Evolutionary conservation across 2,888 invertebrate species (phyloP), one percentile per base, ranked within the genome.

Genomic region (Marasmarcha lunaedactyla): DNA sequence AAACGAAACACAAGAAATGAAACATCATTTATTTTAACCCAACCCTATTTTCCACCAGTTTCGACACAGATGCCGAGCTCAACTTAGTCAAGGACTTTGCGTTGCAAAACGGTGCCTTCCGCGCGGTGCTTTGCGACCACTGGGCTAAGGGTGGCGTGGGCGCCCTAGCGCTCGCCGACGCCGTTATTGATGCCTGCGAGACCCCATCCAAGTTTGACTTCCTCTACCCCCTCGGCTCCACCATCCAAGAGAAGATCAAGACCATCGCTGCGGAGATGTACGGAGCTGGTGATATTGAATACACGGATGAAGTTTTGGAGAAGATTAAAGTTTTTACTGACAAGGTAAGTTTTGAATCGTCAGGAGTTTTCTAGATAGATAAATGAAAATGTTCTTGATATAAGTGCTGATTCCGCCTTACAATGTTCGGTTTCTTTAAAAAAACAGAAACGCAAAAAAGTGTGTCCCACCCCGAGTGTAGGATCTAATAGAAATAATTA

Each of bases 251-350:
- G 1, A 99, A 99, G 81, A 94, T 99, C 46, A 86, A 87, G 50
- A 89, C 72, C 6, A 96, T 99, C 56, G 97, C 98, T 0, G 88
- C 83, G 40, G 92, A 95, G 65, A 97, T 99, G 89, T 99, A 99
- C 60, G 98, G 98, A 1, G 98, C 98, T n/a, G 93, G 90, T 14
- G 83, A 89, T 25, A 88, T 99, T 11, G 89, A 92, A 46, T 86
- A 96, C 39, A 86, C 89, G 0, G 87, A 89, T 2, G 84, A 88
- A 42, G 97, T 95, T 1, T 63, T 87, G 54, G 83, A 88, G 46
- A 89, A 89, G 61, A 85, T 97, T 34, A 84, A 89, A 42, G 71
- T 86, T 35, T 92, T 92, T 55, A 90, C 88, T 41, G 84, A 87
- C 54, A 92, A 92, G 85, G 94, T 93, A 63, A 57, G 58, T 46